A percentile compares a stretch with the other conserved stretches of the same genome.
Conservation (phyloP, 2,797 vertebrate species). For the Microcaecilia unicolor region DNA sequence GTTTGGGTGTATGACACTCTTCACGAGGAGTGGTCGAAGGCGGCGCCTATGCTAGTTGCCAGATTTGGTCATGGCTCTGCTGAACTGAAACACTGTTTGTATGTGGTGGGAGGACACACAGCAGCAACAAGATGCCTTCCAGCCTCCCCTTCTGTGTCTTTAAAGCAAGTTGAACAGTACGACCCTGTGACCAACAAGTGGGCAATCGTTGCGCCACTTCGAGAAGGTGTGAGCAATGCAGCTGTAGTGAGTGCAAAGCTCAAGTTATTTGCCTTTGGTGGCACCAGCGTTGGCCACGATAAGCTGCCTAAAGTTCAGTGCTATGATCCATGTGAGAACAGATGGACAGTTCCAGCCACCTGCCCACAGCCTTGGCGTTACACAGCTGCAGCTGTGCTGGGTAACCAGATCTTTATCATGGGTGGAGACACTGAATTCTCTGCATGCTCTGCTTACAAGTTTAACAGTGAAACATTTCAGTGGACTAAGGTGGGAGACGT, state of each 20-base stretch:
- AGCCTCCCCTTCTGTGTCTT: constrained; percentile 89
- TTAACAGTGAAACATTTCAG: constrained; percentile 93
- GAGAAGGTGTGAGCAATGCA: constrained; percentile 94
- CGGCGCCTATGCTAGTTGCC: constrained; percentile 94
- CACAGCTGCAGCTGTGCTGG: constrained; percentile 91
- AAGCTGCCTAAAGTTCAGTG: constrained; percentile 97
- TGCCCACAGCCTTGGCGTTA: constrained; percentile 98
- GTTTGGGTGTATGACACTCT: constrained; percentile 97
- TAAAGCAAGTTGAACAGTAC: constrained; percentile 96
- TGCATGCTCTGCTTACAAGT: constrained; percentile 93
- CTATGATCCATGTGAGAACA: constrained; percentile 92
- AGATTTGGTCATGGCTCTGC: constrained; percentile 93
- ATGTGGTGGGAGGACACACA: constrained; percentile 91
- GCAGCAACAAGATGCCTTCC: constrained; percentile 91
- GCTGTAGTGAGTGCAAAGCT: constrained; percentile 95
- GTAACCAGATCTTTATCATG: constrained; percentile 98
- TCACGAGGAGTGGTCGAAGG: constrained; percentile 95
- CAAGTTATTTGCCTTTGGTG: constrained; percentile 92
- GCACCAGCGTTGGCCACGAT: constrained; percentile 91
- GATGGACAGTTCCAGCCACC: constrained; percentile 90
- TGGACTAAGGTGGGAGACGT: constrained; percentile 98
- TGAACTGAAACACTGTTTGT: constrained; percentile 90
- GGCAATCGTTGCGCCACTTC: constrained; percentile 93
- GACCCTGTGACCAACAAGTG: constrained; percentile 92
- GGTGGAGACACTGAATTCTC: constrained; percentile 96